These are phyloP conservation scores for Auanema sp. DNA, from an alignment of 2,888 invertebrate genomes.

Conservation along the genomic window DNA sequence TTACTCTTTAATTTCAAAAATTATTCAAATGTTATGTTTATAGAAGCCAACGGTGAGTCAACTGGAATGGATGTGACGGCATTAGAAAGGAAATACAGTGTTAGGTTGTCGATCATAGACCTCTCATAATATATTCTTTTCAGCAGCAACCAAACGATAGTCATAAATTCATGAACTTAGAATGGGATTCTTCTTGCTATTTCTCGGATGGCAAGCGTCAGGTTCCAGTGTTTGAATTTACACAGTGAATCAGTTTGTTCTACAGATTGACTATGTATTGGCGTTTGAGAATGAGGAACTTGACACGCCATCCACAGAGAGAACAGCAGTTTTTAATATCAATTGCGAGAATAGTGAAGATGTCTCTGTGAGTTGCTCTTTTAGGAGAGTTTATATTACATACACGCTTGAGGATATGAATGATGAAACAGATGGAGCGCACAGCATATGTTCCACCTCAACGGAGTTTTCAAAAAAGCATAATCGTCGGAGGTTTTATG, in stretches of 20 bases:
- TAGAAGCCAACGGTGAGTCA: background rate
- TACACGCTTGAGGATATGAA: background rate
- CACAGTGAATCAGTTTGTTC: background rate
- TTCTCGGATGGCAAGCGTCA: conserved; percentile 23
- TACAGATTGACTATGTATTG: conserved; percentile 34
- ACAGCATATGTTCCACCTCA: too few relatives aligned
- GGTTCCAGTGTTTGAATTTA: conserved; percentile 12
- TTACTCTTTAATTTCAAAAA: too few relatives aligned
- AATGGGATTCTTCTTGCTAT: conserved; percentile 32
- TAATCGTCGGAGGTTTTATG: conserved; percentile 41
- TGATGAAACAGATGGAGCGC: too few relatives aligned
- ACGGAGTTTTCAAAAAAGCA: conserved; percentile 17
- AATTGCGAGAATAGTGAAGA: conserved; percentile 3
- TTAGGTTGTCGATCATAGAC: background rate
- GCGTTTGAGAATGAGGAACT: conserved; percentile 31
- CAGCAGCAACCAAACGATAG: conserved; percentile 14
- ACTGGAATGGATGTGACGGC: background rate
- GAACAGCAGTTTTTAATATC: background rate
- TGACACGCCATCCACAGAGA: background rate
- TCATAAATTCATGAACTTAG: conserved; percentile 20
- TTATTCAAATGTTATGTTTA: too few relatives aligned
- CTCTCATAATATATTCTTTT: background rate
- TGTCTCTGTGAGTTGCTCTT: background rate
- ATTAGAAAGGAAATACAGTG: conserved; percentile 2
- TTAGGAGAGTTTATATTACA: background rate